Percentiles rank a stretch among this genome's conserved stretches.
Evolutionary conservation across 2,113 vertebrate species (phyloP).

Genomic region (Oryctolagus cuniculus): mOryCun1.1 NC_091448.1:41542501-41543000

Average conservation of each 20-base stretch:
- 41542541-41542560: background rate
- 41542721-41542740: background rate
- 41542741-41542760: background rate
- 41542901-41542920: background rate
- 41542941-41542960: background rate
- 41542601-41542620: background rate
- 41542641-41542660: slow-evolving; percentile 35
- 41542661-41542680: background rate
- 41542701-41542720: background rate
- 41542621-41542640: background rate
- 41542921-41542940: background rate
- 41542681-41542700: background rate
- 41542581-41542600: background rate
- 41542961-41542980: background rate
- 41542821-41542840: background rate
- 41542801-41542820: background rate
- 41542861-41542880: background rate
- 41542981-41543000: background rate
- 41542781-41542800: background rate
- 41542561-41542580: background rate
- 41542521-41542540: background rate
- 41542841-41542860: background rate
- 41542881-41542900: background rate
- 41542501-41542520: background rate
- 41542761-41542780: background rate